Evolutionary conservation across 2,888 invertebrate genomes (phyloP).

Genomic region (Eucriotettix oculatus): DNA sequence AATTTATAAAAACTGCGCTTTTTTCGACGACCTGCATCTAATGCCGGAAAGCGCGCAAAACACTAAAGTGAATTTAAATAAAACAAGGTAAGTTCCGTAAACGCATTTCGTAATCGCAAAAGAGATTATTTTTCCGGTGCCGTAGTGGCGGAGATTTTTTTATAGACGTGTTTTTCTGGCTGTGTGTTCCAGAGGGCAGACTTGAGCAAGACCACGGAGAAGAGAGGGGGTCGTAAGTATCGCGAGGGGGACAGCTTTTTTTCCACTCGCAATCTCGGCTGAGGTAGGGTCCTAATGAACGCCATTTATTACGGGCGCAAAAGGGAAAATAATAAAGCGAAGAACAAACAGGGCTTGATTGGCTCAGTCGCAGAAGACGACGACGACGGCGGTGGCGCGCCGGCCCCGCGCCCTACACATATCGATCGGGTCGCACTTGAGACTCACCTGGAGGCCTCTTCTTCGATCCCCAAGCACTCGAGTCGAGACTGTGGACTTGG

Average conservation of each 20-base stretch:
- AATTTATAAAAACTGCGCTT: not conserved
- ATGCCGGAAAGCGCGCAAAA: not conserved
- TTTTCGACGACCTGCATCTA: not conserved
- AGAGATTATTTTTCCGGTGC: not conserved
- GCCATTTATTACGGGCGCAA: not conserved
- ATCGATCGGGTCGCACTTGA: not conserved
- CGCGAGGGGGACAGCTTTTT: too few species aligned
- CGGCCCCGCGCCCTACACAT: not conserved
- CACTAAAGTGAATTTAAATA: not conserved
- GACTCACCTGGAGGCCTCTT: conserved; percentile 1
- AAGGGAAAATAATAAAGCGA: not conserved
- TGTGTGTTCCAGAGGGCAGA: too few species aligned
- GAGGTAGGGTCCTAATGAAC: not conserved
- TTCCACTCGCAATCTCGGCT: too few species aligned
- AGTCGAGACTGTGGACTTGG: not conserved
- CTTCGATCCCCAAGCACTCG: not conserved
- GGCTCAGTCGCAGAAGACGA: not conserved
- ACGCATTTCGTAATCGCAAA: not conserved
- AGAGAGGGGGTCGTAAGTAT: not conserved
- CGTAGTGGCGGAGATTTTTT: too few species aligned
- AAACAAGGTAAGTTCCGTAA: not conserved
- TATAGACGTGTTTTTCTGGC: too few species aligned
- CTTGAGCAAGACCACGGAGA: not conserved
- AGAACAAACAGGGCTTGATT: not conserved
- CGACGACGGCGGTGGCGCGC: not conserved